Evolutionary conservation across 2,113 vertebrate species (phyloP).

Genomic region (Daphoenositta chrysoptera): DNA sequence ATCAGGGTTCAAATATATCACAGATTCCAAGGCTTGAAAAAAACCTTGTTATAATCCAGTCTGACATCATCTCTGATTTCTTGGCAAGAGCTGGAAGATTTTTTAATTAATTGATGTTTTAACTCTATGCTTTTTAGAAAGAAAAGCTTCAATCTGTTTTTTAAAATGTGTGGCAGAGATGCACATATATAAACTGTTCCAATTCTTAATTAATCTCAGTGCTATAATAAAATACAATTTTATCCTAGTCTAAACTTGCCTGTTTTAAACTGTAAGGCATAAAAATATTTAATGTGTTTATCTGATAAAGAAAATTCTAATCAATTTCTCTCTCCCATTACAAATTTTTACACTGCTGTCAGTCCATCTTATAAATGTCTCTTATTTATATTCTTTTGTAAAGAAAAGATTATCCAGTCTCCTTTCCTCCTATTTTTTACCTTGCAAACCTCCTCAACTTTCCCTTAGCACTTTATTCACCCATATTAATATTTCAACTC

Average conservation of each 20-base stretch:
- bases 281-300: background rate
- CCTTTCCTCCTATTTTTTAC: background rate
- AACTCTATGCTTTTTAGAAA: background rate
- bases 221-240: background rate
- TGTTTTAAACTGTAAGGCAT: background rate
- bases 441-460: background rate
- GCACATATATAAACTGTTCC: background rate
- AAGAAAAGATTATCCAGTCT: background rate
- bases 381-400: background rate
- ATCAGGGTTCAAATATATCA: background rate
- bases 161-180: background rate
- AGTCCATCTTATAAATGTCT: background rate
- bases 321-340: background rate
- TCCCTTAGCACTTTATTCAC: background rate
- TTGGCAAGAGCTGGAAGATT: background rate
- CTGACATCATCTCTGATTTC: background rate
- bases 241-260: background rate
- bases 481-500: background rate
- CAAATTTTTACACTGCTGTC: background rate
- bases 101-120: background rate
- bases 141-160: conserved; percentile 16
- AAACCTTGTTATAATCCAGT: background rate
- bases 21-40: background rate
- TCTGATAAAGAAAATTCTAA: background rate
- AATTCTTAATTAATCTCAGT: background rate